A percentile compares a stretch with the other conserved stretches of the same genome.
These are phyloP conservation scores for Terebella lapidaria DNA, from an alignment of 2,888 invertebrate species.

Conservation along the genomic window DNA sequence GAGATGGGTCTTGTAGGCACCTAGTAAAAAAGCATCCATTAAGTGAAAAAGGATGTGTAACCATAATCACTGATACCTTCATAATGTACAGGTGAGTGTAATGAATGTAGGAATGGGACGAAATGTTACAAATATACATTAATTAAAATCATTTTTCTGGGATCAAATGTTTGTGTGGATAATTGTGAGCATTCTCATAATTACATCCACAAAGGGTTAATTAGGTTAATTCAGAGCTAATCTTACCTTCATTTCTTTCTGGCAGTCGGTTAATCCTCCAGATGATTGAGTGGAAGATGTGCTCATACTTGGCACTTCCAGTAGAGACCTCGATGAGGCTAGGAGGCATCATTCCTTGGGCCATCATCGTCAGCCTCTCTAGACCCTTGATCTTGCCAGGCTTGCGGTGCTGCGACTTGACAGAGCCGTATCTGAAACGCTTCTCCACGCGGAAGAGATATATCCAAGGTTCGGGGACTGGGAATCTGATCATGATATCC, in stretches of 20 bases:
- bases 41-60: background rate
- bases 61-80: too few species aligned
- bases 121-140: too few species aligned
- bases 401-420: conserved; percentile 74
- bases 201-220: too few species aligned
- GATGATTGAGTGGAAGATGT: conserved; percentile 93
- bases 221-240: background rate
- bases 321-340: conserved; percentile 64
- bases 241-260: conserved; percentile 92
- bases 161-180: too few species aligned
- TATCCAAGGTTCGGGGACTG: conserved; percentile 99
- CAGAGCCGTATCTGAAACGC: conserved; percentile 94
- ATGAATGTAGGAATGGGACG: too few species aligned
- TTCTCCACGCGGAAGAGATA: conserved; percentile 97
- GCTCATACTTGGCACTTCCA: conserved; percentile 94
- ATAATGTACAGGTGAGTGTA: too few species aligned
- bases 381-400: conserved; percentile 60
- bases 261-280: conserved; percentile 97
- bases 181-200: too few species aligned
- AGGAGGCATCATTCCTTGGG: conserved; percentile 45
- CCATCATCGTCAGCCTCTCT: conserved; percentile 51
- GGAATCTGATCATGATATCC: conserved; percentile 85
- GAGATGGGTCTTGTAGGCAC: conserved; percentile 96
- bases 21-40: conserved; percentile 57
- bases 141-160: too few species aligned